phyloP scores from a whole-genome alignment of 2,797 vertebrate species.

The Acipenser ruthenus region DNA sequence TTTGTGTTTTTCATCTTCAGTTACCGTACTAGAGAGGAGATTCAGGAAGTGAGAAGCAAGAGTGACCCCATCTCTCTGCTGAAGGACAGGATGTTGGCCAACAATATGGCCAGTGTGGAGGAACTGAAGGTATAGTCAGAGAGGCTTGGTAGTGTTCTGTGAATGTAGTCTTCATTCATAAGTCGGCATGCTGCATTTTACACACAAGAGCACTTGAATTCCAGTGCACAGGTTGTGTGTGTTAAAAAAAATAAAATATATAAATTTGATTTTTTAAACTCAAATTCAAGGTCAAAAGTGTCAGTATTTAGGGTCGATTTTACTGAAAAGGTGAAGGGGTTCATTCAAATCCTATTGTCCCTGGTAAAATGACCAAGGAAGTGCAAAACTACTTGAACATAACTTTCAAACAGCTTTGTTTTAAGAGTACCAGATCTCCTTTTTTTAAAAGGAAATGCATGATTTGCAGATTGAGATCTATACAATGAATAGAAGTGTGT shows the following conservation, averaged over 20 bases:
- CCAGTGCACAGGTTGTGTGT: neutral
- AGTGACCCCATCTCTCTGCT: slow-evolving; percentile 88
- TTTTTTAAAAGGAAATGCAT: no score
- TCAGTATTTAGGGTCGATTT: no score
- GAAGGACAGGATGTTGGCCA: slow-evolving; percentile 81
- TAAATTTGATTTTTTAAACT: no score
- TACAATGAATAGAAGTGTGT: no score
- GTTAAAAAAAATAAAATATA: neutral
- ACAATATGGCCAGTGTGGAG: slow-evolving; percentile 77
- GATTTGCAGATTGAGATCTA: no score
- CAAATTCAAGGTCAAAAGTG: no score
- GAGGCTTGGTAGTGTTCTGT: neutral
- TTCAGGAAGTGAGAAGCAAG: slow-evolving; percentile 86
- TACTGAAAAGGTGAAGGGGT: no score
- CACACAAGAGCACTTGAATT: neutral
- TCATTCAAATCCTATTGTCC: no score
- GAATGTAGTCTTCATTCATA: neutral
- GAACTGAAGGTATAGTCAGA: slow-evolving; percentile 74
- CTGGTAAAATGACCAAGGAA: no score
- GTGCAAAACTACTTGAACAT: no score
- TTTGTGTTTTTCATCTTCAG: slow-evolving; percentile 37
- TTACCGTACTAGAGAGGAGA: slow-evolving; percentile 88
- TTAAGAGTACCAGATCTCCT: no score
- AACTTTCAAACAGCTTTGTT: no score
- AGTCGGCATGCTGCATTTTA: slow-evolving; percentile 6